Percentiles rank a stretch among this genome's conserved stretches.
These are phyloP conservation scores for Benthosema pterotum DNA, from an alignment of 2,797 vertebrate species.

Conservation along the genomic window DNA sequence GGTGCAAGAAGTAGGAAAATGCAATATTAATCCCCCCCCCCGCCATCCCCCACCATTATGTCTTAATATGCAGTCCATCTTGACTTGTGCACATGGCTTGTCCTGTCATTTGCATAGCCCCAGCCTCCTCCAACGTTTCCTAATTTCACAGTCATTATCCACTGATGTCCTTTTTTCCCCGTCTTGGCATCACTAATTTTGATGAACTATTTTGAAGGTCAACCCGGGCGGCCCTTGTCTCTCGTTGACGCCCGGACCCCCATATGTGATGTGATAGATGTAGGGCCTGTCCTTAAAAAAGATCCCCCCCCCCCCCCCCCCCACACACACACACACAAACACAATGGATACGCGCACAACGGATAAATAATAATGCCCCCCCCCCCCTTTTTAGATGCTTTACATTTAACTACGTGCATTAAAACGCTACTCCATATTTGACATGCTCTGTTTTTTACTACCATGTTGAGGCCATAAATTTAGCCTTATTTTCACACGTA, in stretches of 20 bases:
- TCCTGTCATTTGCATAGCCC: conserved; percentile 93
- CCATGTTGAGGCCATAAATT: conserved; percentile 49
- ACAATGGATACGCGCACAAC: conserved; percentile 23
- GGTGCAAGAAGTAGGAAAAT: conserved; percentile 64
- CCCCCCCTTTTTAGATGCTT: conserved; percentile 17
- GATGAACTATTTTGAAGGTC: conserved; percentile 99
- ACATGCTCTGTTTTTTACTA: conserved; percentile 53
- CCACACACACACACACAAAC: conserved; percentile 40
- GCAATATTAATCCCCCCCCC: conserved; percentile 88
- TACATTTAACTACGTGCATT: conserved; percentile 38
- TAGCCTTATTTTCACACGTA: conserved; percentile 47
- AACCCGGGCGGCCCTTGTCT: conserved; percentile 69
- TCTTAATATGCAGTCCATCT: conserved; percentile 96
- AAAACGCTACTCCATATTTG: conserved; percentile 50
- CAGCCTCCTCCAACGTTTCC: conserved; percentile 87
- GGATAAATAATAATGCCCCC: conserved; percentile 45
- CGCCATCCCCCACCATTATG: conserved; percentile 74
- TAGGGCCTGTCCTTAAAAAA: conserved; percentile 4
- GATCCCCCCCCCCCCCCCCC: conserved; percentile 34
- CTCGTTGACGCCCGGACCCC: conserved; percentile 50
- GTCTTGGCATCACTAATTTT: conserved; percentile 96
- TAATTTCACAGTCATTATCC: conserved; percentile 99
- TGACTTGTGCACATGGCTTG: conserved; percentile 95
- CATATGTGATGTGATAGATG: conserved; percentile 40
- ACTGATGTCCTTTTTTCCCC: conserved; percentile 93